Percentiles rank a stretch among this genome's conserved stretches.
These are phyloP conservation scores for Paedocypris sp. DNA, from an alignment of 2,113 vertebrate species.

Conservation along the genomic window DNA sequence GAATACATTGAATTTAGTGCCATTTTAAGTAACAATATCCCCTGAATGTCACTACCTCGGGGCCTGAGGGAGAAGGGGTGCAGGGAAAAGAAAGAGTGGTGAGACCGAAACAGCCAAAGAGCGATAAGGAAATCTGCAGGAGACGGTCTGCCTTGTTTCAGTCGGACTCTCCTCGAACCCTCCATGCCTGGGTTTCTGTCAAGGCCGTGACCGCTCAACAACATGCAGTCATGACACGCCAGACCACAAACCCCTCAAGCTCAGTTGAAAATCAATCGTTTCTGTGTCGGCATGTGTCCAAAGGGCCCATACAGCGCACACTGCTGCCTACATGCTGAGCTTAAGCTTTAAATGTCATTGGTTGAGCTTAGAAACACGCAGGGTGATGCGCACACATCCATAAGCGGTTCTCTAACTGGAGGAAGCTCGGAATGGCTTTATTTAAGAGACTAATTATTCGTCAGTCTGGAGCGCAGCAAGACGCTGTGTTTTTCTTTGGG, in stretches of 20 bases:
- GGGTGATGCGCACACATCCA: slow-evolving; percentile 5
- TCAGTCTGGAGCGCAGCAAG: slow-evolving; percentile 13
- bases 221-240: neutral
- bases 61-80: neutral
- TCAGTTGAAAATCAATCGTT: slow-evolving; percentile 8
- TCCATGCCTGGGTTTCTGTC: neutral
- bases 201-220: neutral
- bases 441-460: slow-evolving; percentile 35
- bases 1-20: slow-evolving; percentile 14
- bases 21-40: slow-evolving; percentile 37
- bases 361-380: neutral
- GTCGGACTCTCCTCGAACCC: neutral
- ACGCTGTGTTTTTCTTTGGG: slow-evolving; percentile 13
- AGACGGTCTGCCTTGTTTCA: neutral
- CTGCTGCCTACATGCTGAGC: slow-evolving; percentile 3
- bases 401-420: slow-evolving; percentile 19
- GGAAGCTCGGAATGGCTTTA: slow-evolving; percentile 13
- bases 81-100: neutral
- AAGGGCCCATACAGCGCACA: neutral
- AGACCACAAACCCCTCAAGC: neutral
- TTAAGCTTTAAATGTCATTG: slow-evolving; percentile 15
- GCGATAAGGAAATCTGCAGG: slow-evolving; percentile 1
- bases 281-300: neutral
- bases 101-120: neutral
- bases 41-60: slow-evolving; percentile 34